Base-by-base conservation (phyloP, 1,140 invertebrate genomes). In the Leguminivora glycinivorella region DNA sequence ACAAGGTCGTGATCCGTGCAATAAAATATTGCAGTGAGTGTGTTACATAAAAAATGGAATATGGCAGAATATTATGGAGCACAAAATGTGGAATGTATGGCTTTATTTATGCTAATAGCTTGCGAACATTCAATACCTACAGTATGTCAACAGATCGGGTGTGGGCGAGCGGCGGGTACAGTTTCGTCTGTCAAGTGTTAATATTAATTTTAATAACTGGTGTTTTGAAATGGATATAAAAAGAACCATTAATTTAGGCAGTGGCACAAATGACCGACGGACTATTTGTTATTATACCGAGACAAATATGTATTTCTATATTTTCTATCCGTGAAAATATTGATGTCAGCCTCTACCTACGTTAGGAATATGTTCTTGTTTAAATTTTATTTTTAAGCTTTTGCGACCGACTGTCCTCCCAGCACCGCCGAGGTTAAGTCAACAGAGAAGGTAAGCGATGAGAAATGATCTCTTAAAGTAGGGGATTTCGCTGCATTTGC, bases 391-490 rank as follows among this genome's bases (percentile, higher is more conserved):
- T n/a, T 7, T 47, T 47, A 31, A 38, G 69, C 7, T 76, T 71
- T 56, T 72, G 78, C 71, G 56, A 79, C 67, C 73, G 81, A 78
- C 47, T 81, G 79, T 85, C 70, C 76, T 38, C 56, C 76, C 70
- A 76, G 31, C 71, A 75, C 80, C 77, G 75, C 72, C 69, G 72
- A 79, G 71, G 80, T 77, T 80, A 82, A 84, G 84, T 85, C 85
- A 83, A 86, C 83, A 84, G 80, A 72, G 76, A 72, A 72, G 79
- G 78, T 86, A 83, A 84, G 80, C 84, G 77, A 81, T 87, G 84
- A 90, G 81, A 88, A 82, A 88, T 72, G 86, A 87, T 75, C 76
- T 75, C 74, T 81, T 85, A 86, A 88, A 87, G 82, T 82, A 85
- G 80, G 81, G 80, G 84, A 85, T 87, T 81, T 83, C 77, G 81